Base-by-base conservation (phyloP, 2,113 vertebrate species). In the Rynchops niger region DNA sequence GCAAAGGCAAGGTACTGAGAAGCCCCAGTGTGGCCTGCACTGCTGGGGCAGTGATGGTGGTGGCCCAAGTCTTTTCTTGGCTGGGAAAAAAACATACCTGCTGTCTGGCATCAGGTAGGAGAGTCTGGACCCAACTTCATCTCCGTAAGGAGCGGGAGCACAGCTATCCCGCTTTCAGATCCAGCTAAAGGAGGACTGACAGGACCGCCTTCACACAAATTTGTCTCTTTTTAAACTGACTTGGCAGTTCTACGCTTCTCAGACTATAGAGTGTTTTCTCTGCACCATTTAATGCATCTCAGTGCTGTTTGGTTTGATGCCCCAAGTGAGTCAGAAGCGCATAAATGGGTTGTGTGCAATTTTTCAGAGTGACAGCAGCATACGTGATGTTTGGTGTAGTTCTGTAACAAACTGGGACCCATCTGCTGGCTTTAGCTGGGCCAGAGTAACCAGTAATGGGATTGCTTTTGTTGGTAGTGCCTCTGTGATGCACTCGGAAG, bases 1-100 rank as follows among this genome's bases (percentile, higher is more conserved):
- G 10, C n/a, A 3, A 5, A 67, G 40, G 30, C 22, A 23, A 47
- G 43, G 2, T 5, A 1, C 0, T 11, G 71, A 73, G 52, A 18
- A 69, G 52, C 27, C 9, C 49, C 78, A 67, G 36, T 36, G 25
- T 45, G 19, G 2, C 49, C 42, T 88, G 36, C 3, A 1, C 9
- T 83, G 62, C 88, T 50, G 29, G 12, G 61, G 65, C 49, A 32
- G 15, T 30, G 61, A 2, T 77, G 62, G 32, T 80, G 47, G 10
- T 70, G 42, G 40, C 15, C 43, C n/a, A 42, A 21, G 9, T 65
- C 49, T 83, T 45, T 80, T 36, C 55, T 62, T 74, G 63, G 9
- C 67, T 90, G 21, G 20, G 8, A 6, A 16, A 47, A 38, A 22
- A 20, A 15, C 3, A 1, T 34, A 3, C n/a, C 7, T 63, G 29